Conservation (phyloP, 2,113 vertebrate species). For the Chroicocephalus ridibundus region DNA sequence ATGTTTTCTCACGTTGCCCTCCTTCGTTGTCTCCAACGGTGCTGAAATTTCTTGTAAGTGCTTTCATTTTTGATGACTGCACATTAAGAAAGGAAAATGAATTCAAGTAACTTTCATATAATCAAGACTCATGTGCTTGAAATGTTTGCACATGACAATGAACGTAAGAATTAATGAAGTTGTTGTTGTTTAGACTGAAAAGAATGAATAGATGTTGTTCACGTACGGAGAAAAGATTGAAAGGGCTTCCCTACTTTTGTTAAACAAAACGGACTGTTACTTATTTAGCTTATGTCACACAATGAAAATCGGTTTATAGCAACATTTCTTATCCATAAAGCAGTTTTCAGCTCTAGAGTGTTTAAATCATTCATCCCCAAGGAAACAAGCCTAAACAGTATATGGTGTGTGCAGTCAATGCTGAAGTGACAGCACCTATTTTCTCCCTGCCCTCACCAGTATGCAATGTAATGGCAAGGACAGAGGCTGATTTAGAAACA, state of each 20-base stretch:
- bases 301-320: not conserved
- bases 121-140: not conserved
- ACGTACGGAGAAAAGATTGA: not conserved
- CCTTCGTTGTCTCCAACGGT: accelerated
- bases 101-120: not conserved
- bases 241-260: accelerated
- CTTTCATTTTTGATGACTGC: not conserved
- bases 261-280: not conserved
- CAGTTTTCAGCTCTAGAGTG: not conserved
- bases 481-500: not conserved
- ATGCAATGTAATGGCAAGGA: not conserved
- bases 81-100: not conserved
- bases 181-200: not conserved
- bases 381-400: not conserved
- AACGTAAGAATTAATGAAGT: not conserved
- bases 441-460: not conserved
- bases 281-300: not conserved
- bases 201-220: accelerated
- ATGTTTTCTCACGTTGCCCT: not conserved
- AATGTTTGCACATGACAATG: not conserved
- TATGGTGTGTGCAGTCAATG: not conserved
- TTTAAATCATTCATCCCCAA: not conserved
- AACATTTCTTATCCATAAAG: not conserved
- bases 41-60: accelerated
- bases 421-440: not conserved